Percentiles rank a stretch among this genome's conserved stretches.
Conservation (phyloP, 2,113 vertebrate species). For the Xenopus laevis region DNA sequence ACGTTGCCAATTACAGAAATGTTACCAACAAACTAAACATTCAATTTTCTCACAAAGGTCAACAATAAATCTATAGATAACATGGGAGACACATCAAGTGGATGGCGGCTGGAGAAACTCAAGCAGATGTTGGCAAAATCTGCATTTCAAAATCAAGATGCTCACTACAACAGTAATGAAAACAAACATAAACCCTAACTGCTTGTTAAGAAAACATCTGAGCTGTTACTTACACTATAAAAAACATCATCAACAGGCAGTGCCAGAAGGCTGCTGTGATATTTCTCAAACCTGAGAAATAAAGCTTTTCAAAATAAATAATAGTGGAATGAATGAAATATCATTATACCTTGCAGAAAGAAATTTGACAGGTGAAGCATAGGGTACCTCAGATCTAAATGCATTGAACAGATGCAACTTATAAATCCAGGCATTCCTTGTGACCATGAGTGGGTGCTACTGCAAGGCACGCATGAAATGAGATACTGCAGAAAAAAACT, state of each 20-base stretch:
- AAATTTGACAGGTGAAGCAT: neutral
- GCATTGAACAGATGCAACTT: no score
- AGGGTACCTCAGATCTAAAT: neutral
- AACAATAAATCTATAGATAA: constrained; percentile 67
- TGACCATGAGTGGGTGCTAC: no score
- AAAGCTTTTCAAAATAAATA: neutral
- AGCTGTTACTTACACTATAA: constrained; percentile 20
- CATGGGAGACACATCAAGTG: constrained; percentile 64
- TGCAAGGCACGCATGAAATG: no score
- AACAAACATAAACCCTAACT: constrained; percentile 47
- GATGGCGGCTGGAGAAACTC: constrained; percentile 57
- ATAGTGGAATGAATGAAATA: no score
- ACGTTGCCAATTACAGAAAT: constrained; percentile 64
- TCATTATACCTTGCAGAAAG: no score
- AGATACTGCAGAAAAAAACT: no score
- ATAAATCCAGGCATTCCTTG: no score
- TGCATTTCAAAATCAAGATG: constrained; percentile 62
- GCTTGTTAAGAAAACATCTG: constrained; percentile 39
- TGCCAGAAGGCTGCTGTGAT: constrained; percentile 17
- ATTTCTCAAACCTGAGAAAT: constrained; percentile 11
- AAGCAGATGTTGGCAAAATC: constrained; percentile 70
- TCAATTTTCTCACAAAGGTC: constrained; percentile 64
- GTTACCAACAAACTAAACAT: constrained; percentile 65
- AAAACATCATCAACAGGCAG: constrained; percentile 17
- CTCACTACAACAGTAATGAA: constrained; percentile 61